Base-by-base conservation (phyloP, 2,113 vertebrate species). In the Cromileptes altivelis region DNA sequence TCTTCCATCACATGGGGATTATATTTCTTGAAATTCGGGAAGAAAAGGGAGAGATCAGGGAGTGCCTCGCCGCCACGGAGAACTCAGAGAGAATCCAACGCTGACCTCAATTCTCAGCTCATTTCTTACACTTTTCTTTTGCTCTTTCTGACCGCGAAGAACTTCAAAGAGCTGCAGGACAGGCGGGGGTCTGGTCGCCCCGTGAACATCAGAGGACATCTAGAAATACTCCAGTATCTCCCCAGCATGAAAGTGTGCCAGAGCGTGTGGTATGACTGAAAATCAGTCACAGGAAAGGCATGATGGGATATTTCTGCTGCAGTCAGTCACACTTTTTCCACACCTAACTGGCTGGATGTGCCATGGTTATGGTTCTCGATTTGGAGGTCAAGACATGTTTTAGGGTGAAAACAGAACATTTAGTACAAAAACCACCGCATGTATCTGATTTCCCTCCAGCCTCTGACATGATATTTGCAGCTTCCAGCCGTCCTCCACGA, bases 51-150 rank as follows among this genome's bases (percentile, higher is more conserved):
- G 72, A 86, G 73, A 81, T 87, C 78, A 70, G 33, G 25, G 68
- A 77, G 19, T 2, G 40, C 60, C 75, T 75, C 23, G 4, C 10
- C 25, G 23, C 75, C 2, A 33, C 3, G 0, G 72, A 69, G 71
- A 76, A 65, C 47, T 67, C 17, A 5, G 49, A 25, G 45, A 50
- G 81, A 88, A 88, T 85, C 88, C 74, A 60, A 19, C 17, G 23
- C 72, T 92, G 90, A 91, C 88, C 92, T 83, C 50, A 68, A 94
- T 93, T 86, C 85, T 77, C 25, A 17, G 70, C 56, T 83, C 37
- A 25, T 82, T 52, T 63, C 78, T 76, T 42, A 52, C 52, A 11
- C 67, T 68, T 45, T 77, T 58, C 25, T 68, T 73, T 53, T 19
- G 15, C 62, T 62, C 19, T 60, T 61, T 81, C 78, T 53, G 42